Evolutionary conservation across 2,797 vertebrate genomes (phyloP).

Genomic region (Falco rusticolus): DNA sequence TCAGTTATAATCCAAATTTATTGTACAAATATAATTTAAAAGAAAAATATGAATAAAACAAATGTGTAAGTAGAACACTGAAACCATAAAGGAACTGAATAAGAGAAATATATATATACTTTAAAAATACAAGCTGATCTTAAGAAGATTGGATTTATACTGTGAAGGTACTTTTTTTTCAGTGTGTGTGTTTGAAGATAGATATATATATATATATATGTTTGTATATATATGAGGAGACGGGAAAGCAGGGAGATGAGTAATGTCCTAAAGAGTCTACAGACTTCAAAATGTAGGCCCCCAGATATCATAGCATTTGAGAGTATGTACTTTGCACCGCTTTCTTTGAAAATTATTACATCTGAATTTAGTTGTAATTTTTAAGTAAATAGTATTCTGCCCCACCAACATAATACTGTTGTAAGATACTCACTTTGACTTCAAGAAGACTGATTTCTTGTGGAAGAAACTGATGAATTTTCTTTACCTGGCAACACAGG

Average conservation of each 20-base stretch:
- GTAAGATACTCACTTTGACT: not conserved
- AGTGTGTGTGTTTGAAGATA: not conserved
- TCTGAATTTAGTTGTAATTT: not conserved
- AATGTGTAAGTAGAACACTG: not conserved
- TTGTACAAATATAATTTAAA: not conserved
- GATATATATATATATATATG: not conserved
- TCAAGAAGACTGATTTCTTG: not conserved
- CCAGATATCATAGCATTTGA: not conserved
- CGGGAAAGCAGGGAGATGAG: not conserved
- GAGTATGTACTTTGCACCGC: not conserved
- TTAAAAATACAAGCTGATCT: not conserved
- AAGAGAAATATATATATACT: not conserved
- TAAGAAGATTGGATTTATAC: constrained; percentile 1
- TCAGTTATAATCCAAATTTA: not conserved
- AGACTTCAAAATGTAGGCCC: not conserved
- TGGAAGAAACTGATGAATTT: constrained; percentile 34
- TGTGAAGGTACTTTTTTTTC: constrained; percentile 31
- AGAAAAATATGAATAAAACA: not conserved
- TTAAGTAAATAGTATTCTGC: not conserved
- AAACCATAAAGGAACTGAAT: not conserved
- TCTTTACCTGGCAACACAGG: constrained; percentile 24
- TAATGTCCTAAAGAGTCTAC: not conserved
- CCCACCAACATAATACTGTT: not conserved
- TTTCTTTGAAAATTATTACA: not conserved
- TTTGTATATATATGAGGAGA: not conserved